Conservation (phyloP, 2,797 vertebrate genomes). For the Champsocephalus gunnari region DNA sequence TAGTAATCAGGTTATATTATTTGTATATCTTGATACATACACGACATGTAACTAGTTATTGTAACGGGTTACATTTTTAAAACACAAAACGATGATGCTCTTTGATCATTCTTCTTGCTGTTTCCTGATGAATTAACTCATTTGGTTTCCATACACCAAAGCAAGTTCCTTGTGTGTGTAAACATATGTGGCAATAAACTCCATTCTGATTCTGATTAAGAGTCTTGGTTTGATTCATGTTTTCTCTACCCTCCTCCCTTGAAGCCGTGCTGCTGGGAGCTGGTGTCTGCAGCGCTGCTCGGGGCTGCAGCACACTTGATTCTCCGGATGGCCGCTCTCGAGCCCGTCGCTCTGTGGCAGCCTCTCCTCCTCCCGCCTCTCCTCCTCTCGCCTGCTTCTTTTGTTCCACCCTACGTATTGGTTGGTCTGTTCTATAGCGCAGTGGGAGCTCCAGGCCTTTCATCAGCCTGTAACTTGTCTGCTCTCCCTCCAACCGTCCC, state of each 20-base stretch:
- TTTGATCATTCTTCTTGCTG: neutral
- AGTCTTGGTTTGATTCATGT: neutral
- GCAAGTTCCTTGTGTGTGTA: too few species aligned
- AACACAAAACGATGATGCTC: neutral
- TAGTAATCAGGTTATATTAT: too few species aligned
- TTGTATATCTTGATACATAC: too few species aligned
- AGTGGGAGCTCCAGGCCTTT: constrained; percentile 56
- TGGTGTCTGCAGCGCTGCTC: constrained; percentile 9
- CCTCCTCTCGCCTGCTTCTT: constrained; percentile 27
- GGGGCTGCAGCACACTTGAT: constrained; percentile 24
- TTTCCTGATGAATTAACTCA: neutral
- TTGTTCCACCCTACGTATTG: constrained; percentile 51
- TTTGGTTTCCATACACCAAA: too few species aligned
- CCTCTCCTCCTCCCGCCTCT: constrained; percentile 37
- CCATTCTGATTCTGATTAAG: neutral
- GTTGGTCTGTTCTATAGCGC: constrained; percentile 71
- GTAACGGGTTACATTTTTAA: too few species aligned
- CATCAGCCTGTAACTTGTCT: constrained; percentile 57
- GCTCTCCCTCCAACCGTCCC: neutral
- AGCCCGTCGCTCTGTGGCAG: constrained; percentile 29
- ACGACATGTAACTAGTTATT: too few species aligned
- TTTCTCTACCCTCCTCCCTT: neutral
- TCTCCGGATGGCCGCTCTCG: constrained; percentile 32
- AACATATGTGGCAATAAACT: too few species aligned
- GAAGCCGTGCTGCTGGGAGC: neutral